phyloP scores from a whole-genome alignment of 2,888 invertebrate species.

The Drosophila affinis region DNA sequence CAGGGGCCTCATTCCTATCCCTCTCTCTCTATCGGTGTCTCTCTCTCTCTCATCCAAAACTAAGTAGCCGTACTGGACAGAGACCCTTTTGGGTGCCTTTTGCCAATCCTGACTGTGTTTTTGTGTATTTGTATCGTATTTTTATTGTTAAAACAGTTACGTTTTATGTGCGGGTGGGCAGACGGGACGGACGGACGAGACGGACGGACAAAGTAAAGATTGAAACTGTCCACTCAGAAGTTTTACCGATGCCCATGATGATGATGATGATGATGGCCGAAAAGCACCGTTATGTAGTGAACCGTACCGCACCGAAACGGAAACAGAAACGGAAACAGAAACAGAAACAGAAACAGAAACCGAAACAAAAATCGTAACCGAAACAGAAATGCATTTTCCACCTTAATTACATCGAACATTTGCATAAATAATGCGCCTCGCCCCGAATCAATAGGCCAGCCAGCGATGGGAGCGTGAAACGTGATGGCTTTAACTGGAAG shows the following conservation, averaged over 20 bases:
- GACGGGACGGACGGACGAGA: not conserved
- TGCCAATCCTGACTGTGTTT: conserved; percentile 19
- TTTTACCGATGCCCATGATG: not conserved
- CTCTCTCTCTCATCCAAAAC: not conserved
- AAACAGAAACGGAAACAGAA: not conserved
- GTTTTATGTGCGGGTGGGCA: conserved; percentile 45
- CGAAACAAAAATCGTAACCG: conserved; percentile 7
- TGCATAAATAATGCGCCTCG: conserved; percentile 58
- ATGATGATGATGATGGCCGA: not conserved
- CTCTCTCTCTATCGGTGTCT: too few species aligned
- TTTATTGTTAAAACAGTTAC: conserved; percentile 66
- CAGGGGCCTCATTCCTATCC: too few species aligned
- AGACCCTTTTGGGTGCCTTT: not conserved
- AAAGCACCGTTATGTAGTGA: not conserved
- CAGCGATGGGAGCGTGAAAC: conserved; percentile 2
- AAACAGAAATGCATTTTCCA: conserved; percentile 48
- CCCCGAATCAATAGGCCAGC: conserved; percentile 1
- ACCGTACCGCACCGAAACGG: not conserved
- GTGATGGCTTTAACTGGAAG: not conserved
- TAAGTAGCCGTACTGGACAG: conserved; percentile 56
- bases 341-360: not conserved
- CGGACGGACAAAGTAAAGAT: conserved; percentile 7
- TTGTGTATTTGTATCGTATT: conserved; percentile 46
- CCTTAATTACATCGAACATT: conserved; percentile 61
- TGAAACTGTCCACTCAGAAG: conserved; percentile 23